Conservation (phyloP, 2,113 vertebrate genomes). For the Catharus fuscescens region DNA sequence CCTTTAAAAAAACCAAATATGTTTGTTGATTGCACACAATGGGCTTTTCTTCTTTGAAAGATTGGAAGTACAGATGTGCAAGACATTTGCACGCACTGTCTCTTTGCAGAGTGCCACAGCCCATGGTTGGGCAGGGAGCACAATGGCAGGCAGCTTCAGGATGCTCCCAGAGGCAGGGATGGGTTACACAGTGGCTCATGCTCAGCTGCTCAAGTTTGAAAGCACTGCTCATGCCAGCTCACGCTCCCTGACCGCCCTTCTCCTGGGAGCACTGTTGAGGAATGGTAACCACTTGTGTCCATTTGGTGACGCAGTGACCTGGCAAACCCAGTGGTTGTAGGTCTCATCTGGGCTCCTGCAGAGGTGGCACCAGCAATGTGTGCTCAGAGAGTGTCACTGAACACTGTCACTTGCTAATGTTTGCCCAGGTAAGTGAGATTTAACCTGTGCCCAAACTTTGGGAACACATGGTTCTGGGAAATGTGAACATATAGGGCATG, state of each 20-base stretch:
- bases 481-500: neutral
- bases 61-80: neutral
- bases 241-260: fast-evolving
- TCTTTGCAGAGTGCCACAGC: neutral
- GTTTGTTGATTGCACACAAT: neutral
- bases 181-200: fast-evolving
- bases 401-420: neutral
- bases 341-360: neutral
- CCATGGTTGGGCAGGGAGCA: neutral
- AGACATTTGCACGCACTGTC: neutral
- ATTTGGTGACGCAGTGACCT: neutral
- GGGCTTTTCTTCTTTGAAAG: neutral
- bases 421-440: neutral
- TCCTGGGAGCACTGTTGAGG: fast-evolving
- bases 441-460: neutral
- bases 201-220: neutral
- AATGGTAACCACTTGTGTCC: fast-evolving
- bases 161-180: neutral
- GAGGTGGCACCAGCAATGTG: neutral
- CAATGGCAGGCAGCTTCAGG: neutral
- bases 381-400: neutral
- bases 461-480: fast-evolving
- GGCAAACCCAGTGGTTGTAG: fast-evolving
- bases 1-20: neutral
- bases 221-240: neutral